Evolutionary conservation across 1,140 invertebrate species (phyloP).

Genomic region (Stegodyphus mimosarum): DNA sequence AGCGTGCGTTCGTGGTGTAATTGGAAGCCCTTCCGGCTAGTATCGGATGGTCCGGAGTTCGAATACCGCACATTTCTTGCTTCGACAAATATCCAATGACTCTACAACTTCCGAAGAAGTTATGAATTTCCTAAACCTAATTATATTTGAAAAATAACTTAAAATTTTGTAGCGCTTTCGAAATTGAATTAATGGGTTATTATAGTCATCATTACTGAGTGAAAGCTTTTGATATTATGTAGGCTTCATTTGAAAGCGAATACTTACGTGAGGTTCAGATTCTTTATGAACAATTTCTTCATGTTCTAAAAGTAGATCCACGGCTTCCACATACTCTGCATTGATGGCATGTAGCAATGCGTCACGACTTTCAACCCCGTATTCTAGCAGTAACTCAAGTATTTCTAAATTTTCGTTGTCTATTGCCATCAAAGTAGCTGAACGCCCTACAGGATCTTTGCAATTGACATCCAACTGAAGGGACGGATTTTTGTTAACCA

Average conservation of each 20-base stretch:
- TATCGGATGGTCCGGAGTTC: no score
- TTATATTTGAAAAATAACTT: no score
- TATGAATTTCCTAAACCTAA: no score
- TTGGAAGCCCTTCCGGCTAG: no score
- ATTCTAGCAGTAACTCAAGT: conserved; percentile 92
- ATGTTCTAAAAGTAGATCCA: conserved; percentile 93
- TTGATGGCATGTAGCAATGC: conserved; percentile 95
- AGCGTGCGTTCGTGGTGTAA: no score
- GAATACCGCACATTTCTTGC: no score
- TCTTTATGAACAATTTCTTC: conserved; percentile 82
- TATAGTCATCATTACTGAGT: background rate
- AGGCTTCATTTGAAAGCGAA: background rate
- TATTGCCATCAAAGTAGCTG: conserved; percentile 94
- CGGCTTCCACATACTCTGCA: conserved; percentile 98
- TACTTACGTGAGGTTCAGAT: conserved; percentile 80
- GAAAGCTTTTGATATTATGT: background rate
- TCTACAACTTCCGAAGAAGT: no score
- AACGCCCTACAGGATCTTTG: conserved; percentile 92
- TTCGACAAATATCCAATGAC: no score
- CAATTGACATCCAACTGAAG: conserved; percentile 89
- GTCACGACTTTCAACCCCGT: conserved; percentile 88
- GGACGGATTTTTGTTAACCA: conserved; percentile 20
- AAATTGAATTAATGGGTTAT: background rate
- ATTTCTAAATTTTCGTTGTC: conserved; percentile 99
- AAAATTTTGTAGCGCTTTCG: no score